phyloP scores from a whole-genome alignment of 2,113 vertebrate species.

The Tichodroma muraria region DNA sequence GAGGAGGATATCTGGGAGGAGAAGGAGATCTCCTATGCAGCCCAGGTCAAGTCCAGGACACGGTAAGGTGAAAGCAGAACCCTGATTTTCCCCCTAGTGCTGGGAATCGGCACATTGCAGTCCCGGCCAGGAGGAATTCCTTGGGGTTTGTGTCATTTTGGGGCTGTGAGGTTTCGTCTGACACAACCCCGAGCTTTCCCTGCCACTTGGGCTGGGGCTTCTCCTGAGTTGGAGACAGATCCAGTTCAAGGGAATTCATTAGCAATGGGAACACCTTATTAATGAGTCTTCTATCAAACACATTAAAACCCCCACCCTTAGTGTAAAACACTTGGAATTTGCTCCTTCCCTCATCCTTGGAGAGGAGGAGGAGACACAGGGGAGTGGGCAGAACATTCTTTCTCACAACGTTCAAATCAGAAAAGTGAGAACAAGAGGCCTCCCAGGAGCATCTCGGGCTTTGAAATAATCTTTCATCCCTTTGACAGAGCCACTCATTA shows the following conservation, averaged over 20 bases:
- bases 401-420: not conserved
- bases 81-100: fast-evolving
- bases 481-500: not conserved
- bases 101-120: fast-evolving
- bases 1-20: conserved; percentile 97
- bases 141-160: not conserved
- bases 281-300: not conserved
- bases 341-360: not conserved
- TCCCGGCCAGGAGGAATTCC: not conserved
- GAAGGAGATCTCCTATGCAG: conserved; percentile 83
- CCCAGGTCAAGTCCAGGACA: conserved; percentile 86
- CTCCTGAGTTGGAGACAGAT: not conserved
- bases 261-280: not conserved
- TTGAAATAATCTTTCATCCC: not conserved
- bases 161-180: not conserved
- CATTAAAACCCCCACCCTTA: too few relatives aligned
- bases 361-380: not conserved
- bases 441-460: not conserved
- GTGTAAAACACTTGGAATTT: not conserved
- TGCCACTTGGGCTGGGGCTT: not conserved
- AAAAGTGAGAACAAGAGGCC: not conserved
- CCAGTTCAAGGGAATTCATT: not conserved
- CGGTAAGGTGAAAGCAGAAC: conserved; percentile 65
- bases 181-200: fast-evolving
- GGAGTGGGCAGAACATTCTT: not conserved